Percentiles rank a stretch among this genome's conserved stretches.
Evolutionary conservation across 2,113 vertebrate genomes (phyloP).

Genomic region (Pomatorhinus ruficollis): DNA sequence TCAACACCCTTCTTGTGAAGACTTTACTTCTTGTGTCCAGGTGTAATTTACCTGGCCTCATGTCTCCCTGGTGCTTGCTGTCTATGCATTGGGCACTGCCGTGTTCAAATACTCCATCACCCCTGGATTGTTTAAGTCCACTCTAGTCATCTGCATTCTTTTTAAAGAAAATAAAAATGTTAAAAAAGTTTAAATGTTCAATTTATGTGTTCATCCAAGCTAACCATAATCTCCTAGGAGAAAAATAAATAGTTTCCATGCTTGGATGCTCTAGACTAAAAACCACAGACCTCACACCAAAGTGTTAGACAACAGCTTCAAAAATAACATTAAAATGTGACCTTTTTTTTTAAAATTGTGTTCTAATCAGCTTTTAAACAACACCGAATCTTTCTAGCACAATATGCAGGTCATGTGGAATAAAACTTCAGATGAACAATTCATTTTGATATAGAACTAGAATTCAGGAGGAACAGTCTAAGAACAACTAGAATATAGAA

Average conservation of each 20-base stretch:
- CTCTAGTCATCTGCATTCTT: background rate
- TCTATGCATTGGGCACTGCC: background rate
- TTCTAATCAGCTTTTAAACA: background rate
- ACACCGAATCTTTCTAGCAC: background rate
- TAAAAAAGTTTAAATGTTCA: background rate
- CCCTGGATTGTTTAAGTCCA: background rate
- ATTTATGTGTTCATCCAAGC: background rate
- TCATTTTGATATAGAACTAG: background rate
- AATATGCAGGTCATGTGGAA: background rate
- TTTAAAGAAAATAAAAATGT: background rate
- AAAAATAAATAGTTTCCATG: constrained; percentile 8
- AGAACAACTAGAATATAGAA: background rate
- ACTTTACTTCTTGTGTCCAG: background rate
- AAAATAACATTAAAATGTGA: background rate
- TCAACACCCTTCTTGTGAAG: background rate
- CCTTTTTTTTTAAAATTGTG: background rate
- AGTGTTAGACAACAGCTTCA: background rate
- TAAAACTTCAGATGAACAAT: background rate
- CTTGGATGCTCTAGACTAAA: background rate
- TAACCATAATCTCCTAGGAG: background rate
- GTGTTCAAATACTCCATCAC: background rate
- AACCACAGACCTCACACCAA: constrained; percentile 15
- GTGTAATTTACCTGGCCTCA: background rate
- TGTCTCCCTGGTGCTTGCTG: background rate
- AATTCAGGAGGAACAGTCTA: background rate